phyloP scores from a whole-genome alignment of 1,140 invertebrate genomes.

The Dysdera silvatica region DNA sequence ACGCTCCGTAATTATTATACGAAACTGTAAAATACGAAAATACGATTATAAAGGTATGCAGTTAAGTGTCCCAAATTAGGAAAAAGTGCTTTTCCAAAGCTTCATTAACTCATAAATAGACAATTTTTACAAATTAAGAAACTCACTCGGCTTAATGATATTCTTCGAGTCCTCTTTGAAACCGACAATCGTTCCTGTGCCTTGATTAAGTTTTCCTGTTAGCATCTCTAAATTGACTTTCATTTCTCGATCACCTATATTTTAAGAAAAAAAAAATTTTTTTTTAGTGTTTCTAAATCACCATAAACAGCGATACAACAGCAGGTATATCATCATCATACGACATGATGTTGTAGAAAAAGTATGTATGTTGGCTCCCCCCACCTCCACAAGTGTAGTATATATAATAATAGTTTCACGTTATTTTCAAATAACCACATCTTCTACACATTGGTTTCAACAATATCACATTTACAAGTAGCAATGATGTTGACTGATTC shows the following conservation, averaged over 20 bases:
- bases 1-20: slow-evolving; percentile 87
- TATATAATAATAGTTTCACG: too few relatives aligned
- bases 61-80: background rate
- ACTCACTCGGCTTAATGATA: slow-evolving; percentile 61
- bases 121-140: background rate
- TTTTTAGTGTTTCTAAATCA: too few relatives aligned
- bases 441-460: too few relatives aligned
- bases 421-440: too few relatives aligned
- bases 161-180: slow-evolving; percentile 83
- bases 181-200: slow-evolving; percentile 58
- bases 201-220: slow-evolving; percentile 72
- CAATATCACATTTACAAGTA: too few relatives aligned
- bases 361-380: too few relatives aligned
- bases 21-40: slow-evolving; percentile 54
- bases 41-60: background rate
- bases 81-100: background rate
- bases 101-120: background rate
- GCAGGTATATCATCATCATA: too few relatives aligned
- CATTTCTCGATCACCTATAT: slow-evolving; percentile 23
- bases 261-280: background rate
- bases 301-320: too few relatives aligned
- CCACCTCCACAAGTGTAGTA: too few relatives aligned
- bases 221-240: slow-evolving; percentile 72
- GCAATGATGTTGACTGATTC: too few relatives aligned
- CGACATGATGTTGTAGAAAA: too few relatives aligned